phyloP scores from a whole-genome alignment of 2,113 vertebrate species.

The Tympanuchus pallidicinctus region DNA sequence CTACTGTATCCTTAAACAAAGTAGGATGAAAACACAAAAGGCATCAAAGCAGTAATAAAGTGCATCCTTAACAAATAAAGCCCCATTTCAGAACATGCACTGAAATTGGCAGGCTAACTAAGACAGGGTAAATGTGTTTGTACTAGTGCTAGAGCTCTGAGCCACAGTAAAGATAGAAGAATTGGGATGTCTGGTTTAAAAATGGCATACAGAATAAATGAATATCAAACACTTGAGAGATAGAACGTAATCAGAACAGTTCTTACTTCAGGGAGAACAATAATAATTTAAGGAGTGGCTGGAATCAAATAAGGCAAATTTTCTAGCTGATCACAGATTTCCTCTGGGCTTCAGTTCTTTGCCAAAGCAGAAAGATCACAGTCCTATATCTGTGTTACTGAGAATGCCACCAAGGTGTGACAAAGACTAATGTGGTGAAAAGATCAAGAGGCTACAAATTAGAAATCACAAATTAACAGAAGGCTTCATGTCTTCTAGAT shows the following conservation, averaged over 20 bases:
- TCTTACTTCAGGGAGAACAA: not conserved
- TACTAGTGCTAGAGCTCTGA: not conserved
- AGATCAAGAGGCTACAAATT: not conserved
- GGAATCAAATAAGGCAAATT: not conserved
- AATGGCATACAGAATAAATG: rapidly evolving
- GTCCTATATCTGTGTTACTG: not conserved
- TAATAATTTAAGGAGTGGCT: not conserved
- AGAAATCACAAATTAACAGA: not conserved
- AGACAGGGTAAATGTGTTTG: rapidly evolving
- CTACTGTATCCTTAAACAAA: rapidly evolving
- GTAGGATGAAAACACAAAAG: not conserved
- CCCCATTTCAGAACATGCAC: not conserved
- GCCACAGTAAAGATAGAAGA: not conserved
- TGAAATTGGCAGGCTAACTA: not conserved
- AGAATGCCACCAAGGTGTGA: not conserved
- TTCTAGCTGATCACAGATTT: not conserved
- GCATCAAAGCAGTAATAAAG: not conserved
- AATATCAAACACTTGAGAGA: not conserved
- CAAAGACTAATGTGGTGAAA: not conserved
- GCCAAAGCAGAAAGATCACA: not conserved
- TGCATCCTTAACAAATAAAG: not conserved
- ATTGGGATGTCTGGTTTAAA: not conserved
- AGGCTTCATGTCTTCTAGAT: not conserved
- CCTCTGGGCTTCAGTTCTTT: not conserved
- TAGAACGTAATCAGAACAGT: not conserved